A percentile compares a stretch with the other conserved stretches of the same genome.
These are phyloP conservation scores for Gastrophysa polygoni DNA, from an alignment of 2,888 invertebrate genomes.

Conservation along the genomic window DNA sequence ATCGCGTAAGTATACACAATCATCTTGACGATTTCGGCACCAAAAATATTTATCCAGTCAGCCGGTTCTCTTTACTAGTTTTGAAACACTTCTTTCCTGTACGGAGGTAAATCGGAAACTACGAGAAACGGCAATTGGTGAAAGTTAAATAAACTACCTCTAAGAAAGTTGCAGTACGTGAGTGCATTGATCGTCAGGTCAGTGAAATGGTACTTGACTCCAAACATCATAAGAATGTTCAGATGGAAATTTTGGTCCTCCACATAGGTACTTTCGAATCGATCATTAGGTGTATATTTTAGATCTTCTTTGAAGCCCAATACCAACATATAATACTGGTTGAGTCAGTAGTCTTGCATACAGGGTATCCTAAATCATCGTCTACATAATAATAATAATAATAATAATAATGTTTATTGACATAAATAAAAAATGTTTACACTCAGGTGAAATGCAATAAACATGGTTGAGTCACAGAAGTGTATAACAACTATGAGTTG, in stretches of 20 bases:
- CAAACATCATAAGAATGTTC: neutral
- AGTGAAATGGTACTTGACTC: slow-evolving; percentile 46
- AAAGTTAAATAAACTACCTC: slow-evolving; percentile 29
- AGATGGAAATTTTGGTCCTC: neutral
- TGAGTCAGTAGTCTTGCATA: too few relatives aligned
- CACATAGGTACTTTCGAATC: slow-evolving; percentile 6
- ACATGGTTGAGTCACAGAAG: too few relatives aligned
- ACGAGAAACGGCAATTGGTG: slow-evolving; percentile 16
- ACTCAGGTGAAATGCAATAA: too few relatives aligned
- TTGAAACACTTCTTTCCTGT: slow-evolving; percentile 17
- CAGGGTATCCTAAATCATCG: too few relatives aligned
- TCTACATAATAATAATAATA: too few relatives aligned
- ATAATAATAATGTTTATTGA: too few relatives aligned
- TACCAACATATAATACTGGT: too few relatives aligned
- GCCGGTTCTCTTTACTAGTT: neutral
- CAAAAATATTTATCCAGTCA: too few relatives aligned
- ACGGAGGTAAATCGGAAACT: slow-evolving; percentile 24
- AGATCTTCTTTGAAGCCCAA: too few relatives aligned
- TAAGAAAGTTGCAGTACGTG: slow-evolving; percentile 27
- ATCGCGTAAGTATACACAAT: slow-evolving; percentile 40
- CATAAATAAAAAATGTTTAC: too few relatives aligned
- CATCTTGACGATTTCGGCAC: slow-evolving; percentile 36
- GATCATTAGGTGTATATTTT: neutral
- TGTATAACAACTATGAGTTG: too few relatives aligned
- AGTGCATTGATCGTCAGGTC: neutral